These are phyloP conservation scores for Diorhabda sublineata DNA, from an alignment of 1,140 invertebrate species.

Conservation along the genomic window DNA sequence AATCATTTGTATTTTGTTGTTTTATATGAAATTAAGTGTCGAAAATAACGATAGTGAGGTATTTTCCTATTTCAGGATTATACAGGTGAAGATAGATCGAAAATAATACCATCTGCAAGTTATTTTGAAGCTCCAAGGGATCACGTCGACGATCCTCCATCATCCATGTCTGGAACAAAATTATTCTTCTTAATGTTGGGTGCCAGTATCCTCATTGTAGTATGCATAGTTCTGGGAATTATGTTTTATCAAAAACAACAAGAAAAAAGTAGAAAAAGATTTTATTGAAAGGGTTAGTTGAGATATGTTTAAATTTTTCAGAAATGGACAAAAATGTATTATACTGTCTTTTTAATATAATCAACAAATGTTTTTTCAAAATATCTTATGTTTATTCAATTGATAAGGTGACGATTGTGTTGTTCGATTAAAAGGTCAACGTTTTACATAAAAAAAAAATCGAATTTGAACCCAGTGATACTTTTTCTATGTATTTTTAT, in stretches of 20 bases:
- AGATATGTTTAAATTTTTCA: neutral
- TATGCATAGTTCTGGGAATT: conserved; percentile 77
- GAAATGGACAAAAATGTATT: too few relatives aligned
- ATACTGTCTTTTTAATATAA: too few relatives aligned
- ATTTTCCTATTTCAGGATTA: conserved; percentile 53
- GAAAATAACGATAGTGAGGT: too few relatives aligned
- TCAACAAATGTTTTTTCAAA: too few relatives aligned
- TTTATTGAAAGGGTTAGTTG: conserved; percentile 62
- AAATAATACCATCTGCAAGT: conserved; percentile 75
- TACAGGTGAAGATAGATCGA: conserved; percentile 64
- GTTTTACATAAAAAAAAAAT: too few relatives aligned
- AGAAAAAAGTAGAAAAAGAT: conserved; percentile 83
- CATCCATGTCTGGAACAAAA: conserved; percentile 78
- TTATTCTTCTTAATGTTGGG: conserved; percentile 82
- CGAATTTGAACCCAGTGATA: too few relatives aligned
- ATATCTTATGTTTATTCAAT: too few relatives aligned
- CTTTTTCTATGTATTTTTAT: too few relatives aligned
- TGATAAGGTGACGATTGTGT: too few relatives aligned
- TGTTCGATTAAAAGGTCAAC: too few relatives aligned
- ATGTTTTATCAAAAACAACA: conserved; percentile 90
- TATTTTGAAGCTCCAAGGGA: conserved; percentile 82
- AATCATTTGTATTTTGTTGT: too few relatives aligned
- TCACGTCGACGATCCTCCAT: conserved; percentile 78
- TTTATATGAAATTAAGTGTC: too few relatives aligned
- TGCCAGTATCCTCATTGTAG: conserved; percentile 71